phyloP scores from a whole-genome alignment of 2,888 invertebrate genomes.

The Drosophila conformis region DNA sequence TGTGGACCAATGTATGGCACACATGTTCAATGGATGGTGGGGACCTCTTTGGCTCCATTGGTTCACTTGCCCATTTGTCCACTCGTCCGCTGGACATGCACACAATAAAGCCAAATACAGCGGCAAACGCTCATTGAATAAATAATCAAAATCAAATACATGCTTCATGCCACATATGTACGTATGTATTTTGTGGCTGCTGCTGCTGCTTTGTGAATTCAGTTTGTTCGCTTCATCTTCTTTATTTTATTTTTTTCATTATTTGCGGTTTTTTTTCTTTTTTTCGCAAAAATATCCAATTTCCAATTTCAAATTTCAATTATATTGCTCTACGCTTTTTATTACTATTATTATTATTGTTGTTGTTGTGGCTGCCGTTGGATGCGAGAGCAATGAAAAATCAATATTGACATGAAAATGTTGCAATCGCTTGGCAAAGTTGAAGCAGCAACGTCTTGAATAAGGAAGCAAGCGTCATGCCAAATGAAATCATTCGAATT shows the following conservation, averaged over 20 bases:
- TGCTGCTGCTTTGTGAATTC: conserved; percentile 42
- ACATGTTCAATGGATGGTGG: conserved; percentile 49
- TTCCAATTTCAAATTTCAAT: conserved; percentile 79
- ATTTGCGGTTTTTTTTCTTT: conserved; percentile 42
- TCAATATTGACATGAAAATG: conserved; percentile 72
- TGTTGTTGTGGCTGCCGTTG: conserved; percentile 35
- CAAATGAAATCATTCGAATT: conserved; percentile 53
- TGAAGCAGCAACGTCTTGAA: conserved; percentile 32
- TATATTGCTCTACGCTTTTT: conserved; percentile 75
- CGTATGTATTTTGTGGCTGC: conserved; percentile 12
- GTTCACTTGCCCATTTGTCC: conserved; percentile 40
- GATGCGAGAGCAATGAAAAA: conserved; percentile 66
- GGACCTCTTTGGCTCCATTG: conserved; percentile 36
- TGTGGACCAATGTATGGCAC: conserved; percentile 63
- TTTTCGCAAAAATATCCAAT: conserved; percentile 73
- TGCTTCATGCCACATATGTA: conserved; percentile 8
- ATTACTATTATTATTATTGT: conserved; percentile 66
- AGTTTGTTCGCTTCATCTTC: conserved; percentile 38
- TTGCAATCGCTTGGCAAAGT: conserved; percentile 41
- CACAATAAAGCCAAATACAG: conserved; percentile 74
- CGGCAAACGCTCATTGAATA: conserved; percentile 74
- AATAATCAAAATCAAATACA: conserved; percentile 68
- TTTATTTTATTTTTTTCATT: conserved; percentile 15
- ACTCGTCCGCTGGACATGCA: conserved; percentile 44
- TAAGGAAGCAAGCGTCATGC: conserved; percentile 35